A percentile compares a stretch with the other conserved stretches of the same genome.
Evolutionary conservation across 1,140 invertebrate genomes (phyloP).

Genomic region (Cydia fagiglandana): DNA sequence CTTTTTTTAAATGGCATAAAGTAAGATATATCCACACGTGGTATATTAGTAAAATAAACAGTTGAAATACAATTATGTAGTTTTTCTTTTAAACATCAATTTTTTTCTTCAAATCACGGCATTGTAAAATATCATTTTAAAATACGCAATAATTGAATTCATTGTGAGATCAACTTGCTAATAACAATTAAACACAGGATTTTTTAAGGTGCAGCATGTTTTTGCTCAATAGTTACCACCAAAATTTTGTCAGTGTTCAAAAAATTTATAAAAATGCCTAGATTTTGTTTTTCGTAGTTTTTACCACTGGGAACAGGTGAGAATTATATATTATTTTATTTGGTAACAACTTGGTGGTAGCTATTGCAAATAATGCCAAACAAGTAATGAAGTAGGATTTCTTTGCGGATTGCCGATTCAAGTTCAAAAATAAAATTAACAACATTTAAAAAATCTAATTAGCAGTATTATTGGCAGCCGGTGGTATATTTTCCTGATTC

Average conservation of each 20-base stretch:
- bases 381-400: too few species aligned
- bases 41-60: neutral
- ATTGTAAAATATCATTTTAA: neutral
- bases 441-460: neutral
- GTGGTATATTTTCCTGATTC: conserved; percentile 9
- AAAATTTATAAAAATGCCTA: too few species aligned
- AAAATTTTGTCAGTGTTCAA: too few species aligned
- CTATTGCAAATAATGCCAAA: too few species aligned
- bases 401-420: neutral
- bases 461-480: neutral
- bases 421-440: neutral
- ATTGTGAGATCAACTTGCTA: neutral
- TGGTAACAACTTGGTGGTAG: too few species aligned
- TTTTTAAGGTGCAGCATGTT: too few species aligned
- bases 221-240: too few species aligned
- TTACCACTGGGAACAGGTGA: too few species aligned
- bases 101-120: neutral
- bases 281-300: too few species aligned
- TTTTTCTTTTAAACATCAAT: neutral
- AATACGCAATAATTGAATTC: neutral
- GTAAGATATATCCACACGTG: neutral
- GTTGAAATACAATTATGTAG: conserved; percentile 11
- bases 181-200: neutral
- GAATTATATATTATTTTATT: too few species aligned
- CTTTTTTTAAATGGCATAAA: neutral